phyloP scores from a whole-genome alignment of 2,888 invertebrate species.

The Clostera curtula region DNA sequence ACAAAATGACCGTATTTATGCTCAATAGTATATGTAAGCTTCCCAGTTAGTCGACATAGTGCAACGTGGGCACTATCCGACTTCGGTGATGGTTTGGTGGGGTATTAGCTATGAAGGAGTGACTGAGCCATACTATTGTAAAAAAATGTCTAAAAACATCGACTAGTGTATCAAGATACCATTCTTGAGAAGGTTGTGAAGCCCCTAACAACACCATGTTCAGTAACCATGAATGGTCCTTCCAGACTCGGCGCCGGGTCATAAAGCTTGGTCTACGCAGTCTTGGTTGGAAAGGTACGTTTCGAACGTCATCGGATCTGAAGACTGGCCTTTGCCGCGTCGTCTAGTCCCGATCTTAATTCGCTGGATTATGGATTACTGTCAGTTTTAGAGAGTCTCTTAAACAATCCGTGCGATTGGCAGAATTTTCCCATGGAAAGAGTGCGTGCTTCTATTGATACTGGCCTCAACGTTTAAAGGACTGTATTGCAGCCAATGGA shows the following conservation, averaged over 20 bases:
- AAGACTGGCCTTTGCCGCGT: slow-evolving; percentile 9
- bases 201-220: slow-evolving; percentile 3
- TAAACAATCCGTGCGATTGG: no score
- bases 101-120: no score
- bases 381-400: slow-evolving; percentile 8
- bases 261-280: slow-evolving; percentile 10
- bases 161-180: no score
- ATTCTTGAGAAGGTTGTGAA: no score
- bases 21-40: slow-evolving; percentile 9
- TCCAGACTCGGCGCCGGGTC: no score
- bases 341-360: no score
- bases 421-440: no score
- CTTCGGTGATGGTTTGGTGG: no score
- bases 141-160: slow-evolving; percentile 4
- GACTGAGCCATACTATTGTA: slow-evolving; percentile 5
- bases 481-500: no score
- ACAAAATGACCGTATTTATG: slow-evolving; percentile 2
- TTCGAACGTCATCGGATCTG: slow-evolving; percentile 11
- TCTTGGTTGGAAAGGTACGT: slow-evolving; percentile 10
- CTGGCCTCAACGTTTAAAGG: no score
- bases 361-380: slow-evolving; percentile 8
- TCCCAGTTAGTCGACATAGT: slow-evolving; percentile 11
- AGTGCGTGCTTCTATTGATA: no score
- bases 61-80: no score
- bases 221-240: slow-evolving; percentile 1